Percentiles rank a stretch among this genome's conserved stretches.
Conservation (phyloP, 2,113 vertebrate species). For the Eptesicus fuscus region DNA sequence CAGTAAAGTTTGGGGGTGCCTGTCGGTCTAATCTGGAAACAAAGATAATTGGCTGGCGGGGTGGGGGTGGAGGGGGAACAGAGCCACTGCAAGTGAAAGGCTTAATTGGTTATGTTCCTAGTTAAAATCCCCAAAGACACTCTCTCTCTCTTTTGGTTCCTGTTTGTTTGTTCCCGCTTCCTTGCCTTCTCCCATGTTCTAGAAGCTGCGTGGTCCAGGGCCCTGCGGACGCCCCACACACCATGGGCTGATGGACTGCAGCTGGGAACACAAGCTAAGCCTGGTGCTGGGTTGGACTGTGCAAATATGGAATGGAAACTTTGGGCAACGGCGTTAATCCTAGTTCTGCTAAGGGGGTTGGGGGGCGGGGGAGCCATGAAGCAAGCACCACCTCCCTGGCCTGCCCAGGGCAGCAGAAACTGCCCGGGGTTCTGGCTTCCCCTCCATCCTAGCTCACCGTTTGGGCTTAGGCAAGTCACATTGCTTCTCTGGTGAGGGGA, state of each 20-base stretch:
- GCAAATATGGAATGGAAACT: neutral
- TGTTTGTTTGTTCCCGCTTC: neutral
- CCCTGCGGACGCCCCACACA: neutral
- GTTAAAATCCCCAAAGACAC: neutral
- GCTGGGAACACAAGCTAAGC: neutral
- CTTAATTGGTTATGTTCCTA: neutral
- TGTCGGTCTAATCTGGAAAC: neutral
- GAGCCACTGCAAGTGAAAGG: neutral
- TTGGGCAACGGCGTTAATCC: neutral
- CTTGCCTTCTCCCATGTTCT: neutral
- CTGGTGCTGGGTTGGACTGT: neutral
- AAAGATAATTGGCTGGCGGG: neutral
- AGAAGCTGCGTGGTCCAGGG: neutral
- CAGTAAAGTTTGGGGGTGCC: too few relatives aligned
- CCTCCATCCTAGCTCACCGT: neutral
- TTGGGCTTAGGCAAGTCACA: neutral
- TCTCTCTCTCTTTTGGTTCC: neutral
- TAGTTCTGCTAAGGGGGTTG: neutral
- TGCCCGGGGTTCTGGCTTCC: neutral
- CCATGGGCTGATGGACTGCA: neutral
- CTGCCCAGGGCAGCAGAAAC: neutral
- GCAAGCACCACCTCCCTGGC: neutral
- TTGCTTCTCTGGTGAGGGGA: neutral
- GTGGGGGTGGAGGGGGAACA: too few relatives aligned
- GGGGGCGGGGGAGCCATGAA: neutral